Conservation (phyloP, 35 echinoderm and acorn worm species). For the Diadema setosum region DNA sequence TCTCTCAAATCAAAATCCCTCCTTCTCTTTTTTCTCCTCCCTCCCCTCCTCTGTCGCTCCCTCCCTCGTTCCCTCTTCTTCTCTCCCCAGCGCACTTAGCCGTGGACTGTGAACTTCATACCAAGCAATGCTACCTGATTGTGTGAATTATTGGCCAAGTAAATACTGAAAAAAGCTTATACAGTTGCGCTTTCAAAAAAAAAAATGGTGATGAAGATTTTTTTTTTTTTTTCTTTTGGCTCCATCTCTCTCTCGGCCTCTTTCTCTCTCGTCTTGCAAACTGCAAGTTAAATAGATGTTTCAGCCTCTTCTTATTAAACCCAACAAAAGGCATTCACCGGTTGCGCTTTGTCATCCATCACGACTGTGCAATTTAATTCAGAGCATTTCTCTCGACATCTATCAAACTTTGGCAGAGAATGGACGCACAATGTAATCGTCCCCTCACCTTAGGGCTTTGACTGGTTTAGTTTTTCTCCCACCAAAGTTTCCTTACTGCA, state of each 20-base stretch:
- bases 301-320: slow-evolving; percentile 22
- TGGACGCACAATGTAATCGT: not conserved
- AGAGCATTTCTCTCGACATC: not conserved
- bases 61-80: not conserved
- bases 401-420: slow-evolving; percentile 11
- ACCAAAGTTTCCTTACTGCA: not conserved
- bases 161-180: not conserved
- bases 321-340: slow-evolving; percentile 8
- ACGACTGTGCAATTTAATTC: not conserved
- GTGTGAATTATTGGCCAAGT: not conserved
- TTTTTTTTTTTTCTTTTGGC: not conserved
- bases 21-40: not conserved
- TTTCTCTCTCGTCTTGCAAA: not conserved
- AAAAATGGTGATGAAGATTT: not conserved
- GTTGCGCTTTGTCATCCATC: not conserved
- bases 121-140: not conserved
- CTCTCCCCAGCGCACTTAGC: not conserved
- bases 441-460: not conserved
- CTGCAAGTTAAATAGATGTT: slow-evolving; percentile 29
- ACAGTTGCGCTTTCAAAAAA: slow-evolving; percentile 3
- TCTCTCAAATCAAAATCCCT: not conserved
- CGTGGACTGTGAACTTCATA: not conserved
- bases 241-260: not conserved
- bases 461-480: slow-evolving; percentile 3
- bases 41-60: not conserved